These are phyloP conservation scores for Tachystola acroxantha DNA, from an alignment of 2,888 invertebrate species.

Conservation along the genomic window DNA sequence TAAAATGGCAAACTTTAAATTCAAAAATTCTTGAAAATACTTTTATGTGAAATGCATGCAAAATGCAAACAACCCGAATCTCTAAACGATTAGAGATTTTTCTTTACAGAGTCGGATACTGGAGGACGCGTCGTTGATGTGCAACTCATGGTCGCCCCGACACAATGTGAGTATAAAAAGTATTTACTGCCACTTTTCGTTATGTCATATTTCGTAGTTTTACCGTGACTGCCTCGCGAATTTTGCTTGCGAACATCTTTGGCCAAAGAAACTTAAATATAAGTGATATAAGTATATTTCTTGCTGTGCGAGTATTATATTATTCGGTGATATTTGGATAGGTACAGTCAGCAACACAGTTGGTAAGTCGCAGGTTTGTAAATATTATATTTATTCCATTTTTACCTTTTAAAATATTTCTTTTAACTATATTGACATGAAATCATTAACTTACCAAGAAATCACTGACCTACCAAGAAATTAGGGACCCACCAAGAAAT, in stretches of 20 bases:
- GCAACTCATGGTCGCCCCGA: constrained; percentile 94
- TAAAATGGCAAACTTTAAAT: too few relatives aligned
- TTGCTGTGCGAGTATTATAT: constrained; percentile 2
- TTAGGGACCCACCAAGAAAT: too few relatives aligned
- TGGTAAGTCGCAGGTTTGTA: too few relatives aligned
- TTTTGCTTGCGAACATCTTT: constrained; percentile 52
- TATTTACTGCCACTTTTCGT: constrained; percentile 1
- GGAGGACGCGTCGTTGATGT: constrained; percentile 94
- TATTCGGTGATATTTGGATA: neutral
- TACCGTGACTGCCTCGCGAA: constrained; percentile 35
- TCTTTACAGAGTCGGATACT: constrained; percentile 91
- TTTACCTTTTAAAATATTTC: too few relatives aligned
- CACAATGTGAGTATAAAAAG: constrained; percentile 88
- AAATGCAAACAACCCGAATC: constrained; percentile 19
- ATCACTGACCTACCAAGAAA: too few relatives aligned
- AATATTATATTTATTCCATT: too few relatives aligned
- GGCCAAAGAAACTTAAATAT: constrained; percentile 48
- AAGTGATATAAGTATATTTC: neutral
- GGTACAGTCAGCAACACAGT: neutral
- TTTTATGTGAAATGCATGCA: constrained; percentile 32
- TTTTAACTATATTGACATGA: too few relatives aligned
- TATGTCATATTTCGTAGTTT: constrained; percentile 1
- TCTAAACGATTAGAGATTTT: constrained; percentile 41
- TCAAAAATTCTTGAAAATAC: too few relatives aligned
- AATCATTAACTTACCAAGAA: too few relatives aligned